Base-by-base conservation (phyloP, 2,797 vertebrate genomes). In the Smutsia temminckii region DNA sequence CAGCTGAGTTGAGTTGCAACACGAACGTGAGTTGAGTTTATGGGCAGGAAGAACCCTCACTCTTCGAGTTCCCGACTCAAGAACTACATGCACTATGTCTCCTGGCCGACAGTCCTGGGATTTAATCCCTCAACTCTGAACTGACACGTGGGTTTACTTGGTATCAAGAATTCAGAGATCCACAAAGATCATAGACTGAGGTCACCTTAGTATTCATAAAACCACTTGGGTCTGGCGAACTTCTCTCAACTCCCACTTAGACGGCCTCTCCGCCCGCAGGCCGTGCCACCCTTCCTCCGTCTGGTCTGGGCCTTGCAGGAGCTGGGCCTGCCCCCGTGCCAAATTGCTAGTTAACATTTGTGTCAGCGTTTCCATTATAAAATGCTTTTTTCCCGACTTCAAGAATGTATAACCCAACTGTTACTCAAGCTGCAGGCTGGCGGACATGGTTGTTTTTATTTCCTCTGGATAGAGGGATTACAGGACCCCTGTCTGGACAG, bases 281-380 rank as follows among this genome's bases (percentile, higher is more conserved):
- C 55, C 7, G 18, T 37, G 85, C 72, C 72, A 20, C n/a, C 86
- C 91, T 71, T 42, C 75, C 90, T 92, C 85, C 2, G n/a, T n/a
- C n/a, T n/a, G n/a, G 23, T 20, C 95, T 88, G 91, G 84, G 88
- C 84, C 85, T 51, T 16, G 57, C 46, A 8, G 9, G 74, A 63
- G 84, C 91, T 0, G 0, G 72, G 91, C 40, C 79, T 23, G 37
- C 68, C 86, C 57, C 51, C 3, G 61, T 25, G 86, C 96, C 3
- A 20, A 94, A 95, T 68, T 75, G 80, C 95, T 78, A 0, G 89
- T 94, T 27, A 80, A 68, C 85, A 74, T 93, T 81, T 64, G 42
- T 93, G 91, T 97, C 97, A 96, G 46, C 89, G 89, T 98, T 98
- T 96, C 98, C 98, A 97, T 97, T 86, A 96, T 95, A 96, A 98